Evolutionary conservation across 2,113 vertebrate genomes (phyloP), one percentile per base, ranked within the genome.

Genomic region (Ctenomys sociabilis): DNA sequence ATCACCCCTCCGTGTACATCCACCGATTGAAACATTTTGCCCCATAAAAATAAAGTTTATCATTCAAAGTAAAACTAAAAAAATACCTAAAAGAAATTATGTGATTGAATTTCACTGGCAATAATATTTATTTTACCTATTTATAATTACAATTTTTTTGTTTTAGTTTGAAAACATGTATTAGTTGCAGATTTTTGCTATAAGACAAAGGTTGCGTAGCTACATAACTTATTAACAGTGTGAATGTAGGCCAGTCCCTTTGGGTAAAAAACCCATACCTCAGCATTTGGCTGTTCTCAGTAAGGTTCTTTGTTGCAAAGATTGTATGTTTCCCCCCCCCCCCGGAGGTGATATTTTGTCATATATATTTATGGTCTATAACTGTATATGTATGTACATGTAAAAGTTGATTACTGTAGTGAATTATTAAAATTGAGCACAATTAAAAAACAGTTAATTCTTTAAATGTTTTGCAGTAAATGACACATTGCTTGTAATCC

Each of bases 41-140:
- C 45, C 78, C 35, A 66, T 35, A 88, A 63, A 70, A 37, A 28
- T 26, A 14, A 8, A 40, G 52, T 54, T 54, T 43, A 30, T 66
- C 35, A 64, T 64, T 72, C 64, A 66, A 90, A 77, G n/a, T n/a
- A 68, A 64, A 90, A 45, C 32, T 37, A 28, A 80, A 61, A 87
- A 35, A 54, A 54, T 93, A 87, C n/a, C 28, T 52, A 77, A 73
- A 63, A 82, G 77, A 70, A 92, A 63, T 54, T 72, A 68, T 43
- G 17, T 17, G 12, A 45, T 93, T 91, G 1, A 85, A 72, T 84
- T 95, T 94, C 32, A 75, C 9, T 8, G 64, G 59, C 32, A 88
- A 85, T 90, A 90, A 63, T 90, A 11, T 97, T 97, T 97, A 97
- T 96, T 95, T 86, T 96, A 91, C 64, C 52, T 97, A 97, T 97